phyloP scores from a whole-genome alignment of 2,888 invertebrate genomes.

The Orchesella flavescens region DNA sequence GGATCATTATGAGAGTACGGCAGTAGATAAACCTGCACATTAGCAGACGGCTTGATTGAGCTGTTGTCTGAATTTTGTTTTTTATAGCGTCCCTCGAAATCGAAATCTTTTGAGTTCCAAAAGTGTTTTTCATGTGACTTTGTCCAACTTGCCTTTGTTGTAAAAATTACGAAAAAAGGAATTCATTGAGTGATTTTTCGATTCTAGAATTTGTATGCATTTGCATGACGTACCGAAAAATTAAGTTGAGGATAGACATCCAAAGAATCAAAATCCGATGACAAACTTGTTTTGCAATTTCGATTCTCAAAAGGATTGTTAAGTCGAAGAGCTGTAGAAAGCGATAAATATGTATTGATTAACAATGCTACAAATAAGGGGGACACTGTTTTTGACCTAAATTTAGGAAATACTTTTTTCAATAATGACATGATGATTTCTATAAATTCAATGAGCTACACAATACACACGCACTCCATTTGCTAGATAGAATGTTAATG shows the following conservation, averaged over 20 bases:
- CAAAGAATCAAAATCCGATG: slow-evolving; percentile 57
- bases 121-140: slow-evolving; percentile 83
- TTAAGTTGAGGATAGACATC: slow-evolving; percentile 55
- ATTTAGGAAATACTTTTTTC: too few species aligned
- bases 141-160: slow-evolving; percentile 88
- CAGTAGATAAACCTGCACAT: slow-evolving; percentile 66
- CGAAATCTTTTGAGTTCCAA: slow-evolving; percentile 83
- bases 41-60: background rate
- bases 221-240: slow-evolving; percentile 59
- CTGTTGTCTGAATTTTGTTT: slow-evolving; percentile 4
- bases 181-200: background rate
- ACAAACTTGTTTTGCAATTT: background rate
- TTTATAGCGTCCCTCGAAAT: slow-evolving; percentile 86
- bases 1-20: slow-evolving; percentile 88
- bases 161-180: background rate
- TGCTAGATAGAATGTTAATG: too few species aligned
- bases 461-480: too few species aligned
- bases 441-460: too few species aligned
- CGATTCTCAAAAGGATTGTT: background rate
- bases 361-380: too few species aligned
- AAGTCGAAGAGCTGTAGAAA: too few species aligned
- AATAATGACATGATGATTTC: too few species aligned
- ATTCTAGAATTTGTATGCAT: background rate
- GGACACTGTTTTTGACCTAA: too few species aligned
- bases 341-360: too few species aligned